Evolutionary conservation across 2,113 vertebrate genomes (phyloP), one percentile per base, ranked within the genome.

Genomic region (Coreoperca whiteheadi): DNA sequence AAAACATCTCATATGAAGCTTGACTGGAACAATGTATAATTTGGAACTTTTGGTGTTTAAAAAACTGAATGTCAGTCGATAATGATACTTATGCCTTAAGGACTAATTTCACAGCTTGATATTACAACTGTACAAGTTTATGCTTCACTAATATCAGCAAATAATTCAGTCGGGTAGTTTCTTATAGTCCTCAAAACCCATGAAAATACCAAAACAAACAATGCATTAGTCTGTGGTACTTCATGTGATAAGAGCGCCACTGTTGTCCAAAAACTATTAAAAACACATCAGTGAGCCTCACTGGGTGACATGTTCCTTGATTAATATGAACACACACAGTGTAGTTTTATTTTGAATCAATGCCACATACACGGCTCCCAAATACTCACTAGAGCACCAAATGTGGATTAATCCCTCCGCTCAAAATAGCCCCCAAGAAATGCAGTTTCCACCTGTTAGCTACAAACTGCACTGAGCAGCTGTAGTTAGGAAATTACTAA

Each of bases 31-130:
- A 43, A 74, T 12, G 51, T 46, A 73, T 28, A 1, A 34, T 23
- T 39, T 51, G 25, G 39, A 66, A 23, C 4, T 41, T 57, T 10
- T 54, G 8, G 39, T 41, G 15, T 77, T 50, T 11, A 28, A 37
- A 68, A 66, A 65, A 82, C 3, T 8, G 70, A 57, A 18, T 21
- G 28, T 68, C 48, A 74, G 57, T 78, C 25, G 8, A 23, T 66
- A 15, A 51, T 34, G 7, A 57, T 60, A 48, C 6, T 64, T 16
- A 5, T 7, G 10, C 8, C 28, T 8, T 74, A 2, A 67, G 25
- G 51, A 66, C 39, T 57, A 25, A 68, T 2, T 65, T 85, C 71
- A 78, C 73, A 80, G 48, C 74, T 70, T 77, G 8, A 69, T 8
- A 11, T 41, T 82, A 51, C 10, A 0, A 60, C 18, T 67, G 34